phyloP scores from a whole-genome alignment of 1,140 invertebrate species.

The Apis dorsata region DNA sequence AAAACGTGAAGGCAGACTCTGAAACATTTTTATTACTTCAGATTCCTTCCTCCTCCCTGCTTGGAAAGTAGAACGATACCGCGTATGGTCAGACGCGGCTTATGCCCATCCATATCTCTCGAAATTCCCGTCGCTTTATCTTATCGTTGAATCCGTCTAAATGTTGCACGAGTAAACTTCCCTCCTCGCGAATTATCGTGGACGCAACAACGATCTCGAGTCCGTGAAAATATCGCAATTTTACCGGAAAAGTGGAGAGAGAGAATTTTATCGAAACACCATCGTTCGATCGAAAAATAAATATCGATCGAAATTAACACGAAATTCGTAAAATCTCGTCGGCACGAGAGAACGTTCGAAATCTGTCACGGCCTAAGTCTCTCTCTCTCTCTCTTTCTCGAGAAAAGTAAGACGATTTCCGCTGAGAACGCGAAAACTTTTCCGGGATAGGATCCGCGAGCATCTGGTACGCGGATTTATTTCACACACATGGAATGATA shows the following conservation, averaged over 20 bases:
- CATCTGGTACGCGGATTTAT: conserved; percentile 44
- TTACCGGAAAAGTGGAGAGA: too few species aligned
- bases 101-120: too few species aligned
- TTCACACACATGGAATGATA: conserved; percentile 16
- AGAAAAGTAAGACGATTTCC: neutral
- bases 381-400: too few species aligned
- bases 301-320: too few species aligned
- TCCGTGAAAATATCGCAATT: neutral
- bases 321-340: too few species aligned
- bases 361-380: too few species aligned
- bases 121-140: too few species aligned
- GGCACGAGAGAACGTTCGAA: too few species aligned
- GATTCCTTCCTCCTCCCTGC: too few species aligned
- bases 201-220: neutral
- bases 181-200: neutral
- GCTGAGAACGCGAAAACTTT: conserved; percentile 34
- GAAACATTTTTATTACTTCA: neutral
- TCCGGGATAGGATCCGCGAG: neutral
- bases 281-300: too few species aligned
- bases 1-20: neutral
- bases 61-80: neutral
- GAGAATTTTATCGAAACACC: too few species aligned
- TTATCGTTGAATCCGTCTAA: neutral
- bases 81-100: neutral
- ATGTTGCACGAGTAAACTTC: neutral